These are phyloP conservation scores for Carlito syrichta DNA, from an alignment of 2,113 vertebrate genomes.

Conservation along the genomic window DNA sequence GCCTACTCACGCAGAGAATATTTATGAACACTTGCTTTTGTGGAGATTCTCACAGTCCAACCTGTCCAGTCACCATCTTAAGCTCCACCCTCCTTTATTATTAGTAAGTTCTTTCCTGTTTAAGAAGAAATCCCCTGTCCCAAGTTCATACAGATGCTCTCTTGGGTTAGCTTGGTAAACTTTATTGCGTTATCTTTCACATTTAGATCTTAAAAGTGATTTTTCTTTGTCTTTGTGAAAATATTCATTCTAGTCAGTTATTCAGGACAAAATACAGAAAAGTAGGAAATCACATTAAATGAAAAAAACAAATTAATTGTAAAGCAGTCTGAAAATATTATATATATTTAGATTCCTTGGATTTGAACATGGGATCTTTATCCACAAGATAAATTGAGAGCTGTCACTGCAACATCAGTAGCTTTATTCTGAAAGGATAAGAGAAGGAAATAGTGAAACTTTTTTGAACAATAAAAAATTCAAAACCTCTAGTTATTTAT, in stretches of 20 bases:
- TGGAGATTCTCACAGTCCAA: no score
- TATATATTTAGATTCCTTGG: not conserved
- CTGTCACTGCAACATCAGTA: not conserved
- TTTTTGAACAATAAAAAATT: not conserved
- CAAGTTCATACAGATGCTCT: not conserved
- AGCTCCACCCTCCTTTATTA: no score
- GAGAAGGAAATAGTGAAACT: not conserved
- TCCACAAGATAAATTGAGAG: not conserved
- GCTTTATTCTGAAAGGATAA: not conserved
- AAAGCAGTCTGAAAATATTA: not conserved
- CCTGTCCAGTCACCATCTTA: no score
- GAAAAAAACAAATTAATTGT: not conserved
- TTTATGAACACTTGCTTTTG: no score
- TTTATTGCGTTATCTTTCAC: not conserved
- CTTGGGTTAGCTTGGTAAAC: not conserved
- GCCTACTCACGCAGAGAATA: no score
- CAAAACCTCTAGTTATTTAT: not conserved
- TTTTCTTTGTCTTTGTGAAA: not conserved
- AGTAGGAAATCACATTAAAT: not conserved
- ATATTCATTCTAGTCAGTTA: not conserved
- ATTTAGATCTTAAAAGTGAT: not conserved
- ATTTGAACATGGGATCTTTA: not conserved
- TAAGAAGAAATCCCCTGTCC: not conserved
- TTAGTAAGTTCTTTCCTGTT: no score
- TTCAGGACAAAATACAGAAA: not conserved